Evolutionary conservation across 2,888 invertebrate species (phyloP).

Genomic region (Mongoloraphidia duomilia): DNA sequence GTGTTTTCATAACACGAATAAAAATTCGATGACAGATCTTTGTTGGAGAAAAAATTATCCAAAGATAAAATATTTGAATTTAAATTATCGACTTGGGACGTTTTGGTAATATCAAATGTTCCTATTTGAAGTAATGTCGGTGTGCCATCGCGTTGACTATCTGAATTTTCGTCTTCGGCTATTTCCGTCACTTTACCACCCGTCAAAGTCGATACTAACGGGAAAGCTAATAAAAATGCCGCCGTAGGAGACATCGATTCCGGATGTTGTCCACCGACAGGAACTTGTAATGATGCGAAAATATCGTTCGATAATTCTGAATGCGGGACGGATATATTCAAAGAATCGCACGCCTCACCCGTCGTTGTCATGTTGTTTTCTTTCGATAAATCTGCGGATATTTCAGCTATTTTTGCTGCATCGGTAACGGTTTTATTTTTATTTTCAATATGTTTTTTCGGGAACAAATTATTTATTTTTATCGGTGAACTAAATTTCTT

Average conservation of each 20-base stretch:
- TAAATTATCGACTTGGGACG: constrained; percentile 23
- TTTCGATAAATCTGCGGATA: constrained; percentile 4
- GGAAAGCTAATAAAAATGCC: constrained; percentile 61
- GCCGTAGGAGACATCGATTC: constrained; percentile 60
- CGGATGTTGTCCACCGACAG: constrained; percentile 32
- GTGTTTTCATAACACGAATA: constrained; percentile 17
- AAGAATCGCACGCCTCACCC: constrained; percentile 13
- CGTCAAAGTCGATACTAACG: constrained; percentile 47
- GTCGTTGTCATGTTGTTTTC: constrained; percentile 10
- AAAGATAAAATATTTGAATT: constrained; percentile 26
- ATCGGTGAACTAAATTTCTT: too few relatives aligned
- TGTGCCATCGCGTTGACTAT: constrained; percentile 30
- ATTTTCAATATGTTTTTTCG: background rate
- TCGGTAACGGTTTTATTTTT: constrained; percentile 1
- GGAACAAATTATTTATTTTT: background rate
- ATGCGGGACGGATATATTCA: constrained; percentile 24
- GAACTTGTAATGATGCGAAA: constrained; percentile 43
- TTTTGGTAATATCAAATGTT: constrained; percentile 26
- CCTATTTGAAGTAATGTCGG: constrained; percentile 33
- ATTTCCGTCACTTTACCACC: constrained; percentile 38
- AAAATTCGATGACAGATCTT: constrained; percentile 21
- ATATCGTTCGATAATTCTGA: constrained; percentile 44
- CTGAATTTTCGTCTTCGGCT: constrained; percentile 35
- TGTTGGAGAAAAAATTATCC: constrained; percentile 26
- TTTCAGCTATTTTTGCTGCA: constrained; percentile 3